phyloP scores from a whole-genome alignment of 2,113 vertebrate genomes.

The Dicaeum eximium region DNA sequence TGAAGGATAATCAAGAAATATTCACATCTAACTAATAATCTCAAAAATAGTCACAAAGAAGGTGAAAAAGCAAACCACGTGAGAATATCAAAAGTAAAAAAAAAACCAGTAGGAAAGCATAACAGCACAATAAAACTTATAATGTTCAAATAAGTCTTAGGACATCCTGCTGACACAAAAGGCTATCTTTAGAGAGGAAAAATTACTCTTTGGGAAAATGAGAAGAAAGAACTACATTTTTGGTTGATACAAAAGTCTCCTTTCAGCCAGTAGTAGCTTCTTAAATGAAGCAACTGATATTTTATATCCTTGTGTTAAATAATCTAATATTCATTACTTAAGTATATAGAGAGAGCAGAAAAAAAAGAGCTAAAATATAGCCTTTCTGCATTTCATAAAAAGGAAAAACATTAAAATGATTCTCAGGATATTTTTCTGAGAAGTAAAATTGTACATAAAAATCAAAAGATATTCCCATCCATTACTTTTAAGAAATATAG shows the following conservation, averaged over 20 bases:
- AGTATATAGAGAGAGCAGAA: neutral
- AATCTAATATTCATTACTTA: conserved; percentile 18
- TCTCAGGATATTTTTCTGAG: neutral
- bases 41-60: neutral
- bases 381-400: neutral
- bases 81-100: neutral
- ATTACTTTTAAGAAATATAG: neutral
- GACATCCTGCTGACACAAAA: neutral
- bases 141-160: neutral
- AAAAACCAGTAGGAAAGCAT: neutral
- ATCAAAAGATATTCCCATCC: neutral
- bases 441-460: neutral
- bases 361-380: conserved; percentile 15
- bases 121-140: neutral
- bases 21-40: neutral
- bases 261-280: neutral
- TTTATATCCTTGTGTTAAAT: neutral
- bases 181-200: neutral
- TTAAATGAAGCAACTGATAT: neutral
- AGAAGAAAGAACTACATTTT: neutral
- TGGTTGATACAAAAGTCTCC: neutral
- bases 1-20: neutral
- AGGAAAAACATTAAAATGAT: neutral
- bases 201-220: neutral
- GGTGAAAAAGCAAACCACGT: neutral